Percentiles rank a stretch among this genome's conserved stretches.
These are phyloP conservation scores for Phymorhynchus buccinoides DNA, from an alignment of 1,140 invertebrate genomes.

Conservation along the genomic window DNA sequence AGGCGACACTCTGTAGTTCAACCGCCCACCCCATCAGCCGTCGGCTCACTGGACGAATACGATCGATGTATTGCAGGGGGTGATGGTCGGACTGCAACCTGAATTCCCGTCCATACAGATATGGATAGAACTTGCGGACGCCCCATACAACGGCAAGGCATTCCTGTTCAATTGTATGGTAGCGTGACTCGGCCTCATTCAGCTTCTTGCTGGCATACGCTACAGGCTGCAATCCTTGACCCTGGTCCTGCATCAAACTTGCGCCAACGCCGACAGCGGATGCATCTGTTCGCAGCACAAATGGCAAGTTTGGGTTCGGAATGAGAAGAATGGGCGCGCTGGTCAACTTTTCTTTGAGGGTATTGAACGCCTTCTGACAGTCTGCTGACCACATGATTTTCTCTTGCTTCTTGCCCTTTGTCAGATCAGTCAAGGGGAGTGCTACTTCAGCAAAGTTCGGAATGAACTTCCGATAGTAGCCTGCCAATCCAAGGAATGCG, in stretches of 20 bases:
- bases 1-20: too few relatives aligned
- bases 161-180: conserved; percentile 72
- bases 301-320: conserved; percentile 65
- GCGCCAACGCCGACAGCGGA: conserved; percentile 47
- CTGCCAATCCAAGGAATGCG: conserved; percentile 44
- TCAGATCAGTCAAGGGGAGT: conserved; percentile 51
- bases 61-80: conserved; percentile 35
- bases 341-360: conserved; percentile 41
- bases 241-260: conserved; percentile 50
- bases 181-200: conserved; percentile 47
- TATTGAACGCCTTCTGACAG: conserved; percentile 18
- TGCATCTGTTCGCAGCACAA: conserved; percentile 61
- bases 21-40: conserved; percentile 40
- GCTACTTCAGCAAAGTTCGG: conserved; percentile 49
- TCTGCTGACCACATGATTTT: background rate
- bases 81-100: conserved; percentile 45
- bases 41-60: conserved; percentile 1
- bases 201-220: conserved; percentile 52
- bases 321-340: conserved; percentile 48
- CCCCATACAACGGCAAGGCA: conserved; percentile 70
- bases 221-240: conserved; percentile 45
- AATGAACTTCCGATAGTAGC: conserved; percentile 53
- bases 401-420: conserved; percentile 19
- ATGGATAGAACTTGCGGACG: conserved; percentile 71
- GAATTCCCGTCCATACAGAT: conserved; percentile 53